A percentile compares a stretch with the other conserved stretches of the same genome.
phyloP scores from a whole-genome alignment of 1,140 invertebrate genomes.

The Antheraea mylitta region DNA sequence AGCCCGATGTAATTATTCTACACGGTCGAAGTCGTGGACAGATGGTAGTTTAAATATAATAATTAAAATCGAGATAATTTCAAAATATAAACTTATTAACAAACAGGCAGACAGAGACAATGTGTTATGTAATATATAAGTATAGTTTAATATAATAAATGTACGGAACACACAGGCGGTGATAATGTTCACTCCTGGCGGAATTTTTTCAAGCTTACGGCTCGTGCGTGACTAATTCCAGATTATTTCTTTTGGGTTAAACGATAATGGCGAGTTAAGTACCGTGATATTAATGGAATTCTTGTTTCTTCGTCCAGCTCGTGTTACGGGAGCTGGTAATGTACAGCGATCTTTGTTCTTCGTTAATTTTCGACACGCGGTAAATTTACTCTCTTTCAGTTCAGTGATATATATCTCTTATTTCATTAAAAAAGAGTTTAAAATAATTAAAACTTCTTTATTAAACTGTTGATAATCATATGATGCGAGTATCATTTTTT shows the following conservation, averaged over 20 bases:
- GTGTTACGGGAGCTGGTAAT: not conserved
- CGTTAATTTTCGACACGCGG: not conserved
- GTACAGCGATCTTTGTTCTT: not conserved
- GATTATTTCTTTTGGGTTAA: slow-evolving; percentile 26
- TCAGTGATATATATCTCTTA: too few species aligned
- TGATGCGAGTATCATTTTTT: too few species aligned
- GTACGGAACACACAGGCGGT: not conserved
- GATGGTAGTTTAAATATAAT: too few species aligned
- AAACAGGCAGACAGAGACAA: too few species aligned
- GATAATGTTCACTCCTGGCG: not conserved
- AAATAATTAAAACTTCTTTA: too few species aligned
- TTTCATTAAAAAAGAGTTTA: too few species aligned
- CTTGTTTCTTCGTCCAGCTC: slow-evolving; percentile 1
- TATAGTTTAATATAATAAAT: not conserved
- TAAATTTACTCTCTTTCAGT: not conserved
- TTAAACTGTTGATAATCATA: too few species aligned
- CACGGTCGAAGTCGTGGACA: too few species aligned
- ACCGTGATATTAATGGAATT: slow-evolving; percentile 45
- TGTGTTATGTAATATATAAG: too few species aligned
- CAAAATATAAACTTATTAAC: too few species aligned
- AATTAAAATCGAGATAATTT: too few species aligned
- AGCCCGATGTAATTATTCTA: too few species aligned
- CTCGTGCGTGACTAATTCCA: slow-evolving; percentile 47
- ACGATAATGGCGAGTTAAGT: slow-evolving; percentile 41
- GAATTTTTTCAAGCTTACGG: slow-evolving; percentile 14